Conservation (phyloP, 2,113 vertebrate genomes). For the Brienomyrus longianalis region DNA sequence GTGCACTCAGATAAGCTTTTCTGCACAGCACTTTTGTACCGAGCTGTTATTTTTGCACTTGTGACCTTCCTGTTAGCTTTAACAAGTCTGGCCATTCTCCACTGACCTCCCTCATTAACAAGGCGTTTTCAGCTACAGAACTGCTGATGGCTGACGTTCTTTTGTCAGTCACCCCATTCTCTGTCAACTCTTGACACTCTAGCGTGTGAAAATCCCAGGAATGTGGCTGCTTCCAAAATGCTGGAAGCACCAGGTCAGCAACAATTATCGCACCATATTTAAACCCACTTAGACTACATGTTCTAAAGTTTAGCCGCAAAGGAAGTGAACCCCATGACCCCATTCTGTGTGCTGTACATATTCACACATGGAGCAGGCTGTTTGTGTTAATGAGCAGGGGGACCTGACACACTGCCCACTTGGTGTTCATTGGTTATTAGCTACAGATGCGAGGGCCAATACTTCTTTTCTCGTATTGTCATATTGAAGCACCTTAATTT, state of each 20-base stretch:
- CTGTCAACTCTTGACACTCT: background rate
- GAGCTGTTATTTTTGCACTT: background rate
- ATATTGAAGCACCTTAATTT: background rate
- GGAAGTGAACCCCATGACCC: background rate
- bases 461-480: background rate
- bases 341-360: background rate
- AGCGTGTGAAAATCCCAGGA: background rate
- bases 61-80: background rate
- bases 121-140: background rate
- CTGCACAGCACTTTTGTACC: background rate
- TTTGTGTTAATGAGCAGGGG: background rate
- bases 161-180: background rate
- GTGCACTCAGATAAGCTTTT: background rate
- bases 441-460: background rate
- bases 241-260: background rate
- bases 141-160: background rate
- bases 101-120: background rate
- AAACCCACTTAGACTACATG: background rate
- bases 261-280: background rate
- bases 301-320: background rate
- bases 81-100: background rate
- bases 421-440: background rate
- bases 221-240: background rate
- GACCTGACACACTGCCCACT: background rate
- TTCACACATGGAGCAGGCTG: background rate